These are phyloP conservation scores for Pardosa pseudoannulata DNA, from an alignment of 2,888 invertebrate genomes.

Conservation along the genomic window DNA sequence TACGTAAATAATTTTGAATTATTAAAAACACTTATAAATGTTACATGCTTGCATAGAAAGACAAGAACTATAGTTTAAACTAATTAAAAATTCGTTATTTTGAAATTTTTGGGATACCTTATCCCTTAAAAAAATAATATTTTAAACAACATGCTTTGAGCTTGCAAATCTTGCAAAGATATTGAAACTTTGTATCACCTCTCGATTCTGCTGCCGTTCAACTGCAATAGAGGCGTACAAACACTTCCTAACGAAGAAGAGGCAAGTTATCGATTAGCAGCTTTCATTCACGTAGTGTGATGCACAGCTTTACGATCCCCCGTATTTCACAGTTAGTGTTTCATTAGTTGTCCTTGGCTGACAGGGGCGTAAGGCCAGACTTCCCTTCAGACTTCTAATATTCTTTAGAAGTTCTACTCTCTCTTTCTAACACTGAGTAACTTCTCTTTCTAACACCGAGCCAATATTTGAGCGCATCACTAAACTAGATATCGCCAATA, in stretches of 20 bases:
- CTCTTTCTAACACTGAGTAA: too few relatives aligned
- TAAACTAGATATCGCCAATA: too few relatives aligned
- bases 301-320: not conserved
- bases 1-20: too few relatives aligned
- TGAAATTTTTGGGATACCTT: too few relatives aligned
- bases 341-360: not conserved
- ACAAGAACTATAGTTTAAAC: too few relatives aligned
- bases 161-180: not conserved
- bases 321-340: constrained; percentile 5
- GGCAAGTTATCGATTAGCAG: not conserved
- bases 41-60: too few relatives aligned
- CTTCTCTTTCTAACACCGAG: not conserved
- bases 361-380: not conserved
- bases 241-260: not conserved
- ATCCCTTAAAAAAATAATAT: too few relatives aligned
- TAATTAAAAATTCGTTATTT: too few relatives aligned
- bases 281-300: not conserved
- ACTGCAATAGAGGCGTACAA: not conserved
- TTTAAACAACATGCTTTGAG: too few relatives aligned
- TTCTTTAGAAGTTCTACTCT: not conserved
- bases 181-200: not conserved
- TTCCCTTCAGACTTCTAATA: not conserved
- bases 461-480: too few relatives aligned
- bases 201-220: not conserved
- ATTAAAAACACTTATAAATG: too few relatives aligned